Base-by-base conservation (phyloP, 2,888 invertebrate species). In the Bembecia ichneumoniformis region DNA sequence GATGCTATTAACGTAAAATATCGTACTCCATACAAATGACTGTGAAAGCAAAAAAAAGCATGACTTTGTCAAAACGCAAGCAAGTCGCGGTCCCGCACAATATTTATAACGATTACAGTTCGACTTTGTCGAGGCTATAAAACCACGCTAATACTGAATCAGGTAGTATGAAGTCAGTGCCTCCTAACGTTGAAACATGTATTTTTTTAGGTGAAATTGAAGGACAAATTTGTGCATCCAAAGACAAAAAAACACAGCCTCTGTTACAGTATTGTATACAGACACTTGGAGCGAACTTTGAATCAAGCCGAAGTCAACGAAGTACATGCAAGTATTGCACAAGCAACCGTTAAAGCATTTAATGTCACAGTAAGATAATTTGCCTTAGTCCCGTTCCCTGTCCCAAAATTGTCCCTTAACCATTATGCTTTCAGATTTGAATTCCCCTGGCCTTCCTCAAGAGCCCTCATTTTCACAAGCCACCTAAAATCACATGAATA, bases 251-350 rank as follows among this genome's bases (percentile, higher is more conserved):
- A 90, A 64, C 89, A 86, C 28, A 98, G 98, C 59, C 92, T 97
- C 51, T 97, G 97, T 73, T 99, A 96, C 74, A 90, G 94, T 59
- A 96, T 99, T 58, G 89, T 94, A 0, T 99, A 99, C 71, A 89
- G 99, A 48, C 97, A 98, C 71, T 91, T 97, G 91, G 96, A 97
- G 66, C 91, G 92, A 55, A 96, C 96, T 0, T 84, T 99, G 40
- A 94, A 92, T 0, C 94, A 97, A 71, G 87, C 88, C 0, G 98
- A 99, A 87, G 97, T 96, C 0, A 96, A 95, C 74, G 64, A 82
- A 47, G 78, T 98, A n/a, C 98, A 99, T 69, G 84, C 89, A 58
- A 74, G 90, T 61, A 96, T 99, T 53, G 92, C 89, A 57, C 76
- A 89, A 11, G 82, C 87, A 10, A 90, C 90, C 2, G 59, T 64